Conservation (phyloP, 2,888 invertebrate genomes). For the Cordylochernes scorpioides region DNA sequence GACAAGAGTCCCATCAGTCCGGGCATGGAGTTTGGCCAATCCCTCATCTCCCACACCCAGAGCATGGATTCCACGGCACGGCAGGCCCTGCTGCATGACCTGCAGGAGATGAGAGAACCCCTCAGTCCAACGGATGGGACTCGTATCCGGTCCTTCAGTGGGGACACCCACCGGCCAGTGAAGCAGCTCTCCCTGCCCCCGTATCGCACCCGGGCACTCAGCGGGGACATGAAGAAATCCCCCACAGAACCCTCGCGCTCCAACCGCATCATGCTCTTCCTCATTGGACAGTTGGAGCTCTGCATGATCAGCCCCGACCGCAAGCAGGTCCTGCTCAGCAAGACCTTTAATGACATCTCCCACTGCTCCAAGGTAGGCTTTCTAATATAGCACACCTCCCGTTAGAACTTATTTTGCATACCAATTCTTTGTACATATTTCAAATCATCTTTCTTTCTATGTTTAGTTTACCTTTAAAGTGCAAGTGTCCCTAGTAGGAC, state of each 20-base stretch:
- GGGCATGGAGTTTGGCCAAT: no score
- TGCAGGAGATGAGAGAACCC: no score
- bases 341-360: constrained; percentile 61
- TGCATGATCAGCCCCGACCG: constrained; percentile 73
- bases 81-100: constrained; percentile 6
- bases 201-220: constrained; percentile 6
- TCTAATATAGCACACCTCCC: not conserved
- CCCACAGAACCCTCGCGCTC: constrained; percentile 5
- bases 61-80: constrained; percentile 9
- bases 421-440: not conserved
- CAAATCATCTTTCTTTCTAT: not conserved
- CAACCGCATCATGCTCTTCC: constrained; percentile 77
- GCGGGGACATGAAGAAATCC: constrained; percentile 8
- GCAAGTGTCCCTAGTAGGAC: no score
- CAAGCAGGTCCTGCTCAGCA: constrained; percentile 60
- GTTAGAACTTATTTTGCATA: not conserved
- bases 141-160: constrained; percentile 10
- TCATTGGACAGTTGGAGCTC: constrained; percentile 59
- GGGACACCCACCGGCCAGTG: constrained; percentile 7
- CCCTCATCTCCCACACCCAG: constrained; percentile 10
- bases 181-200: constrained; percentile 10
- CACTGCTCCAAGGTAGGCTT: constrained; percentile 47
- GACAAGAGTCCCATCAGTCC: constrained; percentile 6
- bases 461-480: no score
- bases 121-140: constrained; percentile 1